Conservation (phyloP, 2,888 invertebrate genomes). For the Lasioglossum pauxillum region DNA sequence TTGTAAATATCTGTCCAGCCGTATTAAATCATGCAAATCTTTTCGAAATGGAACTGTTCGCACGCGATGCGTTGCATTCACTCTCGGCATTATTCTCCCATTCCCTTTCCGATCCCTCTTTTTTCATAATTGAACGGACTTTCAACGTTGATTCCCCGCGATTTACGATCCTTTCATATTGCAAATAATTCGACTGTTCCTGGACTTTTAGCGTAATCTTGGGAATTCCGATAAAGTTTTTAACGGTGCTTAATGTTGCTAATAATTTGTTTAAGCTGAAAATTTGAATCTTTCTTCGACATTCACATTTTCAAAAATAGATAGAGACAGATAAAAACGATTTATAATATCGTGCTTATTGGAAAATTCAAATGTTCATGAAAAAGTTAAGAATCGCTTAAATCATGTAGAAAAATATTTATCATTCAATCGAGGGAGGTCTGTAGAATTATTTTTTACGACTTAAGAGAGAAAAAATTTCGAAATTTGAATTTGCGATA, state of each 20-base stretch:
- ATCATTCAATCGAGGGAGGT: no score
- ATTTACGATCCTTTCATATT: not conserved
- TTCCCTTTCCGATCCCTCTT: not conserved
- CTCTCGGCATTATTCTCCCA: not conserved
- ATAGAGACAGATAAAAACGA: no score
- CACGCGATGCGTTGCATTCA: not conserved
- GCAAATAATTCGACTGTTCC: not conserved
- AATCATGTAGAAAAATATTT: no score
- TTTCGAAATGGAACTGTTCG: slow-evolving; percentile 1
- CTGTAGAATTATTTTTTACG: no score
- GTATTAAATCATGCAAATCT: not conserved
- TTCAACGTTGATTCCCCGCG: not conserved
- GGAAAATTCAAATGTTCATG: no score
- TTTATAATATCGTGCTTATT: no score
- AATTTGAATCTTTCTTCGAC: not conserved
- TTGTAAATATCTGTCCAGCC: slow-evolving; percentile 12
- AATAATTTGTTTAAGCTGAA: not conserved
- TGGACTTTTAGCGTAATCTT: not conserved
- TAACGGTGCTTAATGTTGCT: not conserved
- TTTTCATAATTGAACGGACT: not conserved
- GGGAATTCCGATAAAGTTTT: not conserved
- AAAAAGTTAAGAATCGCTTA: no score
- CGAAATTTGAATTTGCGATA: no score
- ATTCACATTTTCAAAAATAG: not conserved
- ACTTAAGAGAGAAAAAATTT: no score